These are phyloP conservation scores for Channa maculata DNA, from an alignment of 2,113 vertebrate genomes.

Conservation along the genomic window DNA sequence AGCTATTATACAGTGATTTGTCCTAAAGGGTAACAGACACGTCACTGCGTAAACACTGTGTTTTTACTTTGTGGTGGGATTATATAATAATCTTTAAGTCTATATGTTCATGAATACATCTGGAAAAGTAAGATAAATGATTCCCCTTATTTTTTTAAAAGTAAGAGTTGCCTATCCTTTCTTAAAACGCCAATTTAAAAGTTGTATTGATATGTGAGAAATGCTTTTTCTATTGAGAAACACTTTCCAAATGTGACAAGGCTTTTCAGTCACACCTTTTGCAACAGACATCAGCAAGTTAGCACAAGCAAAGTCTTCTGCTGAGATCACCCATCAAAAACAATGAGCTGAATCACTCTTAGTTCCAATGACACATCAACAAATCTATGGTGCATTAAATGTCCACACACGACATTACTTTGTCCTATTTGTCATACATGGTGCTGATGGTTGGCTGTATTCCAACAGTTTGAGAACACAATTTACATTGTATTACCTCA, in stretches of 20 bases:
- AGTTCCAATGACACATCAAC: constrained; percentile 15
- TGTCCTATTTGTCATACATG: constrained; percentile 19
- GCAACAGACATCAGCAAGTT: constrained; percentile 21
- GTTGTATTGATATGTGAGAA: neutral
- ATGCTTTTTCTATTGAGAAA: neutral
- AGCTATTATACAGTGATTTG: no score
- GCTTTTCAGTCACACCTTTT: constrained; percentile 13
- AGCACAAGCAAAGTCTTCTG: constrained; percentile 5
- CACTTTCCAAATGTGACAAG: constrained; percentile 14
- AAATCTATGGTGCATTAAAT: neutral
- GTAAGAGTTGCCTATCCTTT: no score
- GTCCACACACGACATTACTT: neutral
- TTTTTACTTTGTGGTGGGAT: no score
- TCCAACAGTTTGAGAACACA: constrained; percentile 11
- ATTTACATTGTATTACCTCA: neutral
- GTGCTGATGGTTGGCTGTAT: constrained; percentile 15
- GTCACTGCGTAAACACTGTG: no score
- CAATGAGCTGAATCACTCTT: constrained; percentile 32
- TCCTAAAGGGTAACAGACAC: no score
- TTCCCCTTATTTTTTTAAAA: no score
- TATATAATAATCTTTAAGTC: no score
- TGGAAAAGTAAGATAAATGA: no score
- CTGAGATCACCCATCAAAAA: constrained; percentile 30
- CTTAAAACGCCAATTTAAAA: no score
- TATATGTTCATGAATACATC: no score